phyloP scores from a whole-genome alignment of 2,113 vertebrate genomes.

The Plestiodon gilberti region DNA sequence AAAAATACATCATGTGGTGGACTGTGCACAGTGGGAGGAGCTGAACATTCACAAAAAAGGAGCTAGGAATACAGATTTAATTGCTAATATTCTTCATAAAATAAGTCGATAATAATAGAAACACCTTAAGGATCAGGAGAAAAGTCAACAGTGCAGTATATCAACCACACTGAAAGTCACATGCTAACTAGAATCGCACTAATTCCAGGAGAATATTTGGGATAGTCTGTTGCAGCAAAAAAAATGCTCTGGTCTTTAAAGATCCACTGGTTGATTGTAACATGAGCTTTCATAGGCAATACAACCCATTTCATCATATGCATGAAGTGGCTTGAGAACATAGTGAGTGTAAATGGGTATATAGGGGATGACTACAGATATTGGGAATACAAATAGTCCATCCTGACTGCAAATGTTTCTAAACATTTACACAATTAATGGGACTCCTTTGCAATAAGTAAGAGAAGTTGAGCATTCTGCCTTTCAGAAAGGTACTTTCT shows the following conservation, averaged over 20 bases:
- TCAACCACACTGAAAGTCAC: background rate
- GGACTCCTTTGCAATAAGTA: background rate
- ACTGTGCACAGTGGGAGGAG: background rate
- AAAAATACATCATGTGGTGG: background rate
- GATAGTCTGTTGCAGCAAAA: background rate
- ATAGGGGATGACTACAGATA: background rate
- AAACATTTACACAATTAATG: background rate
- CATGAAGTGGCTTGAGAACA: background rate
- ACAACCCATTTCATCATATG: background rate
- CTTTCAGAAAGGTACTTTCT: background rate
- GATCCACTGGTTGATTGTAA: background rate
- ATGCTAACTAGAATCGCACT: background rate
- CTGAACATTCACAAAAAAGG: background rate
- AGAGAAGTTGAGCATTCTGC: background rate
- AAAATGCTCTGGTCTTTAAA: background rate
- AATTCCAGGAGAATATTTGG: background rate
- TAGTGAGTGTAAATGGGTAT: background rate
- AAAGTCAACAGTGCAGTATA: background rate
- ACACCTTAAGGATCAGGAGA: background rate
- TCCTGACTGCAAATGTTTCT: background rate
- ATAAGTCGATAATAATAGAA: background rate
- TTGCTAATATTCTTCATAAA: background rate
- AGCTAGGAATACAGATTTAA: background rate
- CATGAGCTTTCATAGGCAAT: background rate
- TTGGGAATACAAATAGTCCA: background rate